phyloP scores from a whole-genome alignment of 1,140 invertebrate genomes.

The Arion vulgaris region DNA sequence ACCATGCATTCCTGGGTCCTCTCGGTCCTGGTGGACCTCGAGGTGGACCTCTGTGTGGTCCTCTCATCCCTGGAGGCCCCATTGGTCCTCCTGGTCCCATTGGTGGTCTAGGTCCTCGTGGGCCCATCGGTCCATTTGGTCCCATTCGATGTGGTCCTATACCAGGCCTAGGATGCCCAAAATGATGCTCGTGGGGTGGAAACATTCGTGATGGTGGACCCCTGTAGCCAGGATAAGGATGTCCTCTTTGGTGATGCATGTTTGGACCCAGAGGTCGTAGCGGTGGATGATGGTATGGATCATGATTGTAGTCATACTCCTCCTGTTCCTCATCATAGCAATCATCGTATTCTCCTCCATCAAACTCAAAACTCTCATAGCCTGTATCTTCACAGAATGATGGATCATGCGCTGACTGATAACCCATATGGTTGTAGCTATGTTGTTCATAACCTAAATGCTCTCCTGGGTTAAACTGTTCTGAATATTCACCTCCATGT shows the following conservation, averaged over 20 bases:
- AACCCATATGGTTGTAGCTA: slow-evolving; percentile 30
- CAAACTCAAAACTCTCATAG: slow-evolving; percentile 41
- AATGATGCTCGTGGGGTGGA: slow-evolving; percentile 29
- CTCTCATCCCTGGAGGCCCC: slow-evolving; percentile 29
- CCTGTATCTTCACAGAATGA: slow-evolving; percentile 39
- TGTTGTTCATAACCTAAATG: slow-evolving; percentile 18
- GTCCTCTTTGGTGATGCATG: slow-evolving; percentile 24
- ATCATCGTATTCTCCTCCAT: slow-evolving; percentile 36
- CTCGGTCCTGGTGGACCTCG: slow-evolving; percentile 26
- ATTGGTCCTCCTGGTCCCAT: slow-evolving; percentile 41
- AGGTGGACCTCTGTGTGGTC: slow-evolving; percentile 25
- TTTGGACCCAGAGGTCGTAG: slow-evolving; percentile 24
- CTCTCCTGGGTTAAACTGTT: not conserved
- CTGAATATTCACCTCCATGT: not conserved
- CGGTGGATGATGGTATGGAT: slow-evolving; percentile 35
- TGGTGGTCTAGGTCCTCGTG: slow-evolving; percentile 33
- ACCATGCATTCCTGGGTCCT: slow-evolving; percentile 35
- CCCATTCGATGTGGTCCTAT: slow-evolving; percentile 38
- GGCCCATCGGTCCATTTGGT: slow-evolving; percentile 42
- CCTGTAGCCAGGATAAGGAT: slow-evolving; percentile 33
- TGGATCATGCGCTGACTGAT: slow-evolving; percentile 26
- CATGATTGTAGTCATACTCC: slow-evolving; percentile 36
- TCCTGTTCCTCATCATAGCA: slow-evolving; percentile 32
- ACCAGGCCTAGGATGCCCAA: slow-evolving; percentile 40
- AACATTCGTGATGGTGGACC: slow-evolving; percentile 46